These are phyloP conservation scores for Sycophila texana DNA, from an alignment of 2,888 invertebrate species.

Conservation along the genomic window DNA sequence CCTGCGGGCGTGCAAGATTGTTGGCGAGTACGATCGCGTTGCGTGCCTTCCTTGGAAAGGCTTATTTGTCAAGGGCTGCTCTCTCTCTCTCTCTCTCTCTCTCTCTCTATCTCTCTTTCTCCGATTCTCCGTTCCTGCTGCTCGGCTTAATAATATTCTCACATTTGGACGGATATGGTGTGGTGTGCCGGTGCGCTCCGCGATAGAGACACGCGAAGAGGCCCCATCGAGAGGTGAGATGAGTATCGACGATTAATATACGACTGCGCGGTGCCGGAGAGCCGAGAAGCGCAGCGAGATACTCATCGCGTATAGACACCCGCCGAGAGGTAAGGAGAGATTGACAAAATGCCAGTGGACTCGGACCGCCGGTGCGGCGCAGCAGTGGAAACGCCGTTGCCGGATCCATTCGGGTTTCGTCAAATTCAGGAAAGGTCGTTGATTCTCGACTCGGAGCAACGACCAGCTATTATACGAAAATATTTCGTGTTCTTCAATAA, in stretches of 20 bases:
- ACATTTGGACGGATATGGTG: constrained; percentile 63
- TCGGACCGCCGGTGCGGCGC: no score
- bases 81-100: constrained; percentile 4
- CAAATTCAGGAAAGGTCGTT: constrained; percentile 2
- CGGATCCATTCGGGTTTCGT: constrained; percentile 4
- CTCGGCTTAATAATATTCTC: constrained; percentile 67
- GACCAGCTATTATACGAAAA: background rate
- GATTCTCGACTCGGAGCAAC: background rate
- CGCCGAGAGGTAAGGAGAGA: constrained; percentile 56
- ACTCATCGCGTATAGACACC: constrained; percentile 60
- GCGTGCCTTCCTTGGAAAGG: constrained; percentile 59
- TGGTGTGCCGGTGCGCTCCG: constrained; percentile 60
- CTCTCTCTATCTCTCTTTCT: constrained; percentile 38
- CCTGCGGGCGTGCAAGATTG: background rate
- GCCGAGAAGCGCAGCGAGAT: constrained; percentile 48
- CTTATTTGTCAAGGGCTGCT: constrained; percentile 65
- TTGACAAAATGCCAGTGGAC: constrained; percentile 45
- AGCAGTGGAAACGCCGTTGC: constrained; percentile 1
- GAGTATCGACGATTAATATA: constrained; percentile 65
- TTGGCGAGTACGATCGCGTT: background rate
- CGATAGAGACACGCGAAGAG: constrained; percentile 49
- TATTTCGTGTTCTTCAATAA: background rate
- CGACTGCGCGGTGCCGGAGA: constrained; percentile 39
- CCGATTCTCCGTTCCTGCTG: constrained; percentile 34
- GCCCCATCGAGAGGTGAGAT: constrained; percentile 57